These are phyloP conservation scores for Columba guinea DNA, from an alignment of 2,797 vertebrate genomes.

Conservation along the genomic window DNA sequence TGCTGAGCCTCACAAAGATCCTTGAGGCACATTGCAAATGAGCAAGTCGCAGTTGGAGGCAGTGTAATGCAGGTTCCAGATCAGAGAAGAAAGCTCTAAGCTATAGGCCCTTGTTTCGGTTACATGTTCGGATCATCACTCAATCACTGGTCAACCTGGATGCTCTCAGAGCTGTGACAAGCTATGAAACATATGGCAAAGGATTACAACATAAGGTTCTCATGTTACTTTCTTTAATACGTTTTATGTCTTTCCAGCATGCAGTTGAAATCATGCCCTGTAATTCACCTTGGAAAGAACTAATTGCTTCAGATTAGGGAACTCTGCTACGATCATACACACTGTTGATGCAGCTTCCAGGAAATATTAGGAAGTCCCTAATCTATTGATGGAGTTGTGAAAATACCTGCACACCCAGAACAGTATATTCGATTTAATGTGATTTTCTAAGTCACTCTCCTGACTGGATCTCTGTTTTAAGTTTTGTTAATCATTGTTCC, in stretches of 20 bases:
- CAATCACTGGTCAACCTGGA: background rate
- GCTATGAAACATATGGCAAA: background rate
- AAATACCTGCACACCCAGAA: background rate
- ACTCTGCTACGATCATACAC: background rate
- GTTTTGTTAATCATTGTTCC: background rate
- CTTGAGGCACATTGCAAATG: background rate
- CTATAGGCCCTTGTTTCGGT: background rate
- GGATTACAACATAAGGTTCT: background rate
- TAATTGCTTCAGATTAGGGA: background rate
- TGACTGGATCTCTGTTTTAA: background rate
- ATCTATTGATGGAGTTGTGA: background rate
- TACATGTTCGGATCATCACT: background rate
- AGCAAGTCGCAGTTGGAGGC: background rate
- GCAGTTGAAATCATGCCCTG: background rate
- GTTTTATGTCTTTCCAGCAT: background rate
- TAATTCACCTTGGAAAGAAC: background rate
- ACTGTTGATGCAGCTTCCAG: background rate
- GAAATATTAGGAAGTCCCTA: background rate
- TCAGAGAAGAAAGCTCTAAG: background rate
- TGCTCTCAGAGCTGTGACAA: background rate
- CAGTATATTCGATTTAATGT: background rate
- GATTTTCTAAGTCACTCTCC: background rate
- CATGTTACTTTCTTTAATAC: fast-evolving
- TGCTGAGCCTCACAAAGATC: background rate
- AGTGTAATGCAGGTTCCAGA: background rate